Evolutionary conservation across 2,113 vertebrate genomes (phyloP).

Genomic region (Calidris pugnax): DNA sequence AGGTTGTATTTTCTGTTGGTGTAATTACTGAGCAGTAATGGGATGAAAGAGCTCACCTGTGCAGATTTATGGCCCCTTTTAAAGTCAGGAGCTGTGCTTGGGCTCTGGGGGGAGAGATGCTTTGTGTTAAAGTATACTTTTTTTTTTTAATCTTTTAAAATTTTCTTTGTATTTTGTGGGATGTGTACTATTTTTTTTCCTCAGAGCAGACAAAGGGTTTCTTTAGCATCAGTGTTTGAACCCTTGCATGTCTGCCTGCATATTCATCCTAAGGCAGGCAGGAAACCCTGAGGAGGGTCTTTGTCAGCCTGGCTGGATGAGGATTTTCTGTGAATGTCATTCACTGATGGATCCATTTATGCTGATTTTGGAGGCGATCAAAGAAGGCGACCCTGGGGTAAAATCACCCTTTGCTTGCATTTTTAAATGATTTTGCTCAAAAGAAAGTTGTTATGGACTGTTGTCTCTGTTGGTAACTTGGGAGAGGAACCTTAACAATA

Average conservation of each 20-base stretch:
- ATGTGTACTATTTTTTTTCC: not conserved
- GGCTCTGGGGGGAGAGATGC: not conserved
- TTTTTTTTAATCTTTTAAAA: not conserved
- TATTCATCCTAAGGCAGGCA: not conserved
- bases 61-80: not conserved
- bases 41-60: not conserved
- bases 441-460: not conserved
- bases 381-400: rapidly evolving
- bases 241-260: rapidly evolving
- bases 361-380: not conserved
- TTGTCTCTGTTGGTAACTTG: not conserved
- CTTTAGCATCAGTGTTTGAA: not conserved
- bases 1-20: not conserved
- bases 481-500: not conserved
- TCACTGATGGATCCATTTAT: not conserved
- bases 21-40: slow-evolving; percentile 14
- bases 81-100: not conserved
- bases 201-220: not conserved
- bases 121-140: not conserved
- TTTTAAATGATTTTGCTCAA: not conserved
- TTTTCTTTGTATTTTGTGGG: not conserved
- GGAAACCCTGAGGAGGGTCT: not conserved
- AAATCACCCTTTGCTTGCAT: not conserved
- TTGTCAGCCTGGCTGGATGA: not conserved
- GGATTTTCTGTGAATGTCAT: not conserved